Evolutionary conservation across 2,888 invertebrate species (phyloP), one percentile per base, ranked within the genome.

Genomic region (Dascillus cervinus): DNA sequence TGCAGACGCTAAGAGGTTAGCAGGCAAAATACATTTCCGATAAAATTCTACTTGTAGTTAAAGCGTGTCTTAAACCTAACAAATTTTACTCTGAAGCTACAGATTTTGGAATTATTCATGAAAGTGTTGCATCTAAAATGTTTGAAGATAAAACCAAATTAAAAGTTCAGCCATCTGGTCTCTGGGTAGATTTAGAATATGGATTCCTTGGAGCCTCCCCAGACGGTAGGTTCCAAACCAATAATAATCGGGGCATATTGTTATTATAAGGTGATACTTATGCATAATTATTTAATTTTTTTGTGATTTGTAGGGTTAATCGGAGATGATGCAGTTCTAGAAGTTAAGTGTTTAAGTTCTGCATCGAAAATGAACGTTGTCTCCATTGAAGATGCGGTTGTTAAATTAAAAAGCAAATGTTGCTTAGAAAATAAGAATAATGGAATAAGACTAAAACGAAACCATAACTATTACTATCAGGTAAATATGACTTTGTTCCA

Each of bases 121-220:
- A 32, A 15, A 11, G 13, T 29, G 24, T 34, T 3, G 25, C 34
- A 9, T 26, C 29, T 17, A 11, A 13, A 15, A 13, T 23, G 11
- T 34, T 34, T 22, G 13, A 35, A 26, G n/a, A 30, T 10, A 30
- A 26, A 26, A 14, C 13, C 10, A n/a, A 11, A 3, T 14, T 29
- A 11, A 29, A 10, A 14, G 34, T 34, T 11, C 8, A 29, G 11
- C 14, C 22, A 12, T 24, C 13, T 6, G 34, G 25, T 6, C 13
- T 34, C 9, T 29, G 24, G 25, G n/a, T 35, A 1, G 35, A 35
- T 31, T 21, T 27, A 3, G 11, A 22, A 5, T 10, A 26, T 31
- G 13, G 31, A 6, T 36, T 31, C 20, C 13, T 36, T n/a, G 31
- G 22, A 9, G 36, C 31, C 13, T 36, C 36, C 13, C 36, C 27